Percentiles rank a stretch among this genome's conserved stretches.
Evolutionary conservation across 2,888 invertebrate species (phyloP).

Genomic region (Eupelmus urozonus): DNA sequence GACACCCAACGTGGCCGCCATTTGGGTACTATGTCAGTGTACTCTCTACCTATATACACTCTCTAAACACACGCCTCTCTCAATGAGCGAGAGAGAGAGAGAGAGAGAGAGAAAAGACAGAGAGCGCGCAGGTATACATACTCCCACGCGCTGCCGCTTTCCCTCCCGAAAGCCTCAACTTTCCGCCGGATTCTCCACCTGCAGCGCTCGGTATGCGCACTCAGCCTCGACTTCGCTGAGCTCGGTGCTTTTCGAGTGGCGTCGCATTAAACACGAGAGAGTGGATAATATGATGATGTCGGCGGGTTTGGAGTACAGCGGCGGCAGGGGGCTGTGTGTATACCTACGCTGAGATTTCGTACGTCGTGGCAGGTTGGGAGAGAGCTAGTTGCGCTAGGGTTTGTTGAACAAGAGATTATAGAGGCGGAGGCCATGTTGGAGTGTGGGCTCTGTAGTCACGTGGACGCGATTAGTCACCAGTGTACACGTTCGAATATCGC

Average conservation of each 20-base stretch:
- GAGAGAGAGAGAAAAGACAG: neutral
- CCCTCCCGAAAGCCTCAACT: neutral
- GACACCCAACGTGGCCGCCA: constrained; percentile 77
- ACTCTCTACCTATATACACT: too few species aligned
- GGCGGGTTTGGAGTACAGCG: neutral
- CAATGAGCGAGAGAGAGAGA: constrained; percentile 13
- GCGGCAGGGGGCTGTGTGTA: neutral
- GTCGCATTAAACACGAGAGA: too few species aligned
- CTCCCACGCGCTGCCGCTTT: neutral
- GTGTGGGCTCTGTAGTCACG: too few species aligned
- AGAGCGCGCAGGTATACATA: neutral
- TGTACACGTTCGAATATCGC: neutral
- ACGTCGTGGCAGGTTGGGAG: constrained; percentile 18
- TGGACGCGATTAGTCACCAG: too few species aligned
- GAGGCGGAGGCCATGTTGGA: constrained; percentile 11
- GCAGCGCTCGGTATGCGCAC: too few species aligned
- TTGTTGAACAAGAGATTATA: neutral
- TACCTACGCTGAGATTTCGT: neutral
- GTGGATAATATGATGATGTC: neutral
- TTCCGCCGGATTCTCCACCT: neutral
- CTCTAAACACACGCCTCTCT: constrained; percentile 28
- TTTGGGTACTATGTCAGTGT: too few species aligned
- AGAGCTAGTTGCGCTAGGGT: too few species aligned
- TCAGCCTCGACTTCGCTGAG: too few species aligned
- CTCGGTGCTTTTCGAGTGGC: too few species aligned